These are phyloP conservation scores for Peucedramus taeniatus DNA, from an alignment of 2,113 vertebrate genomes.

Conservation along the genomic window DNA sequence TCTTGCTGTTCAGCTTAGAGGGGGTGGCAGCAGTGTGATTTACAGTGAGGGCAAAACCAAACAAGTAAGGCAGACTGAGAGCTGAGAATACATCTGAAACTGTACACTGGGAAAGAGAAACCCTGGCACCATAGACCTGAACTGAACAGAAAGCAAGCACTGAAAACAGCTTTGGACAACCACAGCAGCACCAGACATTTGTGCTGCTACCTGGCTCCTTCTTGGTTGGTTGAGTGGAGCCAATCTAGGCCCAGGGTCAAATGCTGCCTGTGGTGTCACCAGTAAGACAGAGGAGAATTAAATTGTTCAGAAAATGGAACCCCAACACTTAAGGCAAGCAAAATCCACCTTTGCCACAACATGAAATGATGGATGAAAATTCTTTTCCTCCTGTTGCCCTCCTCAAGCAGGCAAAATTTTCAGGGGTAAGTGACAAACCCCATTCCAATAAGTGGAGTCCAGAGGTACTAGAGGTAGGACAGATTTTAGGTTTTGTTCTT, in stretches of 20 bases:
- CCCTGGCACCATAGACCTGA: neutral
- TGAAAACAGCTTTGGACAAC: neutral
- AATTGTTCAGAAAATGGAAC: neutral
- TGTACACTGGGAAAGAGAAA: neutral
- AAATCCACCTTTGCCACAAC: neutral
- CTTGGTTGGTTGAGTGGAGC: neutral
- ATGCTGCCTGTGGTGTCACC: neutral
- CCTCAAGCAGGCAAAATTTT: neutral
- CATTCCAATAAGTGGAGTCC: neutral
- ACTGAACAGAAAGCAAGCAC: neutral
- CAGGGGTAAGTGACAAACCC: neutral
- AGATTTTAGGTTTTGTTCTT: neutral
- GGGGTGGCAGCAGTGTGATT: neutral
- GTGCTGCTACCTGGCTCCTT: neutral
- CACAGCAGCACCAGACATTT: neutral
- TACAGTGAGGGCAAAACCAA: neutral
- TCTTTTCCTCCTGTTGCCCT: neutral
- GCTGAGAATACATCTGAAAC: neutral
- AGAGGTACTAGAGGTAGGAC: neutral
- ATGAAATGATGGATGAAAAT: neutral
- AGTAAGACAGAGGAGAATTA: neutral
- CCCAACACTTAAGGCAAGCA: neutral
- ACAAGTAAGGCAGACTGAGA: neutral
- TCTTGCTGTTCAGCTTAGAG: neutral
- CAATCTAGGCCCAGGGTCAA: neutral